A percentile compares a stretch with the other conserved stretches of the same genome.
Conservation (phyloP, 2,888 invertebrate genomes). For the Synergus itoensis region DNA sequence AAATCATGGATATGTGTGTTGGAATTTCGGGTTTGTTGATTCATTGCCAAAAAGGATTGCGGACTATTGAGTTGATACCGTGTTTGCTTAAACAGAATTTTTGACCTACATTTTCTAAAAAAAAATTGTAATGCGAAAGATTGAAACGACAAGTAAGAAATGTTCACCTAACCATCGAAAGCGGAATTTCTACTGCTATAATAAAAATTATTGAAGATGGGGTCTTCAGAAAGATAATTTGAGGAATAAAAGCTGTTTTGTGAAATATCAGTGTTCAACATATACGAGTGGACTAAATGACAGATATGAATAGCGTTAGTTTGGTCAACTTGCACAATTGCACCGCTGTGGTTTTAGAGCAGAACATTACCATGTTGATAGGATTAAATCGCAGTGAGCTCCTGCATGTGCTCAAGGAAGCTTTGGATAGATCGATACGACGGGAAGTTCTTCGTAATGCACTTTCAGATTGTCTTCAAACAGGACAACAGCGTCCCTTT, state of each 20-base stretch:
- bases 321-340: constrained; percentile 64
- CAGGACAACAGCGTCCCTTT: constrained; percentile 68
- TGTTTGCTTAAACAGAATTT: constrained; percentile 7
- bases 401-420: constrained; percentile 58
- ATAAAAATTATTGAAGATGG: neutral
- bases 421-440: constrained; percentile 56
- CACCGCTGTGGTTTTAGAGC: constrained; percentile 60
- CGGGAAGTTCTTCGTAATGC: constrained; percentile 57
- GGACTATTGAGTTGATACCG: constrained; percentile 9
- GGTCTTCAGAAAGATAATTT: neutral
- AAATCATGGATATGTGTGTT: constrained; percentile 22
- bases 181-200: neutral
- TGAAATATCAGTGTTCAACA: neutral
- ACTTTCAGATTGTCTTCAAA: constrained; percentile 60
- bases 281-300: neutral
- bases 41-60: neutral
- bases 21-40: neutral
- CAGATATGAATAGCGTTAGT: constrained; percentile 61
- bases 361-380: constrained; percentile 58
- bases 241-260: neutral
- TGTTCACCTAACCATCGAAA: neutral
- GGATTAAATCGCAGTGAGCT: constrained; percentile 63
- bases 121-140: neutral
- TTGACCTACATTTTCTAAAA: neutral
- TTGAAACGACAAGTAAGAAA: neutral